Percentiles rank a stretch among this genome's conserved stretches.
Conservation (phyloP, 2,888 invertebrate genomes). For the Halictus ligatus region DNA sequence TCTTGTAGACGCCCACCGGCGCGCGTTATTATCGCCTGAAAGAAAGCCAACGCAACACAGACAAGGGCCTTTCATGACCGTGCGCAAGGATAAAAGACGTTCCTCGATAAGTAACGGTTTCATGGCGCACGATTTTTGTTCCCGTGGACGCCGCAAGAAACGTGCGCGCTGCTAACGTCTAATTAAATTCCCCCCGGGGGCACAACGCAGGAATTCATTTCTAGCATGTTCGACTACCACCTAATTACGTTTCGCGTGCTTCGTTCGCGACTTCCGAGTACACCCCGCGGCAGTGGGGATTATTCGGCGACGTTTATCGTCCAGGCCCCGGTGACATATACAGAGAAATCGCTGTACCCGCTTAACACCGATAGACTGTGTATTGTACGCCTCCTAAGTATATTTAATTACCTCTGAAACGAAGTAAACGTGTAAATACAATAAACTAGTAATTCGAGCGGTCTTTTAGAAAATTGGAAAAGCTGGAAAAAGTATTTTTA, state of each 20-base stretch:
- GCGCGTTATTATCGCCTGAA: conserved; percentile 72
- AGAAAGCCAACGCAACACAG: conserved; percentile 65
- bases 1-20: conserved; percentile 60
- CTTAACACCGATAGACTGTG: too few relatives aligned
- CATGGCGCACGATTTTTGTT: conserved; percentile 55
- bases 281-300: too few relatives aligned
- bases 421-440: too few relatives aligned
- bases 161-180: conserved; percentile 33
- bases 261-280: conserved; percentile 14
- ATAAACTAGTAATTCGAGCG: too few relatives aligned
- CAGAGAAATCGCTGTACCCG: too few relatives aligned
- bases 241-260: neutral
- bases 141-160: conserved; percentile 6
- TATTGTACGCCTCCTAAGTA: too few relatives aligned
- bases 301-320: too few relatives aligned
- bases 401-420: too few relatives aligned
- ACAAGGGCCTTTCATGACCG: conserved; percentile 66
- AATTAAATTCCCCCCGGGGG: conserved; percentile 34
- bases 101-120: conserved; percentile 70
- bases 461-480: too few relatives aligned
- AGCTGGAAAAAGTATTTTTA: too few relatives aligned
- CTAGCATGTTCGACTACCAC: conserved; percentile 3
- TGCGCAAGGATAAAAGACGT: conserved; percentile 68
- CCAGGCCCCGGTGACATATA: too few relatives aligned
- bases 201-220: conserved; percentile 31